Evolutionary conservation across 2,888 invertebrate genomes (phyloP).

Genomic region (Zygogramma bicolorata): DNA sequence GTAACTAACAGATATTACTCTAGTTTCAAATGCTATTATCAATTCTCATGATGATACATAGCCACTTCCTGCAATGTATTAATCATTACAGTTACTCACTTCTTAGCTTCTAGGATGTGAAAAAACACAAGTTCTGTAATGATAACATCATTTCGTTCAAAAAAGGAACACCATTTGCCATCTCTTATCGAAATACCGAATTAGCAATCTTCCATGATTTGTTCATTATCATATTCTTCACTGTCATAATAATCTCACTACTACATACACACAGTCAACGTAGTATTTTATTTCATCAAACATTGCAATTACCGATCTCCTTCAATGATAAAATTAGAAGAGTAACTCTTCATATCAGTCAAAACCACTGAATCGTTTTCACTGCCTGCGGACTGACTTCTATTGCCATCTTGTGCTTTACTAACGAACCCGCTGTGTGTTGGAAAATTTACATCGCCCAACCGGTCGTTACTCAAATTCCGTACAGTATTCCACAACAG

Average conservation of each 20-base stretch:
- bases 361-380: neutral
- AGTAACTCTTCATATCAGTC: too few relatives aligned
- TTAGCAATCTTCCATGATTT: neutral
- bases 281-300: too few relatives aligned
- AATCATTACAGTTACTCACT: too few relatives aligned
- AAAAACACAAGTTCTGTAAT: too few relatives aligned
- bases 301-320: too few relatives aligned
- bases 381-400: neutral
- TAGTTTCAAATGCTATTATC: too few relatives aligned
- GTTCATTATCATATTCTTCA: neutral
- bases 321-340: too few relatives aligned
- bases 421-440: constrained; percentile 6
- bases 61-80: too few relatives aligned
- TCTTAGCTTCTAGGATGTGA: neutral
- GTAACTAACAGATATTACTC: too few relatives aligned
- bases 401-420: constrained; percentile 40
- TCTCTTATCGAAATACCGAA: neutral
- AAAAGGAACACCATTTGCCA: neutral
- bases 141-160: neutral
- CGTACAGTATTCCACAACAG: neutral
- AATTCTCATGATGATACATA: too few relatives aligned
- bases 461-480: constrained; percentile 27
- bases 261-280: too few relatives aligned
- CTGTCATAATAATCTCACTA: too few relatives aligned
- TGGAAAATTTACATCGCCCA: neutral